Conservation (phyloP, 2,113 vertebrate genomes). For the Calyptomena viridis region DNA sequence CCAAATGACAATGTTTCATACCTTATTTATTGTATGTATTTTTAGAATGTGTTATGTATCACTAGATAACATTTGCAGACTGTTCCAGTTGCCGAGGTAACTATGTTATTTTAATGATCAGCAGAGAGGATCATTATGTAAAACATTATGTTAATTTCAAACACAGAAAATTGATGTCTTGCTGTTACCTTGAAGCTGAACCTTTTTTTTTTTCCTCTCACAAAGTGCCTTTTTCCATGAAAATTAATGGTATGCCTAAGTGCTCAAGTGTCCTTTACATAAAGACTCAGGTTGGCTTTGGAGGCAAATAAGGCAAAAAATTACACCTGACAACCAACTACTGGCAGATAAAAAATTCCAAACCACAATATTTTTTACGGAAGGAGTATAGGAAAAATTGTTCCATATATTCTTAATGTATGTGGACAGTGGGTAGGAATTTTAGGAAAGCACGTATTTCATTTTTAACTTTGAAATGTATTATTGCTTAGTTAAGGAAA, state of each 20-base stretch:
- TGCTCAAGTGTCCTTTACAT: not conserved
- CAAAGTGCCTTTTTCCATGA: not conserved
- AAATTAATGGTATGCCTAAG: not conserved
- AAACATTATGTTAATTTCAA: conserved; percentile 62
- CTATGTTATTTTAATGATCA: conserved; percentile 65
- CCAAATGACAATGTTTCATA: conserved; percentile 5
- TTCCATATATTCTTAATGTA: not conserved
- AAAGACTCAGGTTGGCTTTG: not conserved
- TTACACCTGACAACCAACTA: not conserved
- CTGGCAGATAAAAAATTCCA: not conserved
- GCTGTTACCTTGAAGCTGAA: conserved; percentile 47
- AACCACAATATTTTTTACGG: not conserved
- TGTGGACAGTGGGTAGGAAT: not conserved
- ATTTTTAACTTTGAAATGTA: not conserved
- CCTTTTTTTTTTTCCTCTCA: not conserved
- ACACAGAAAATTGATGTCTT: conserved; percentile 51
- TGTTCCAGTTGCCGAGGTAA: conserved; percentile 68
- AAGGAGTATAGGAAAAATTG: not conserved
- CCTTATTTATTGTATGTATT: conserved; percentile 44
- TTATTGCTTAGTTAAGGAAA: not conserved
- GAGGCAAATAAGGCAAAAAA: not conserved
- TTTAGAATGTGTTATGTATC: conserved; percentile 56
- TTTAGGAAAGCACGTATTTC: not conserved
- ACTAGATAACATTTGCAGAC: conserved; percentile 42
- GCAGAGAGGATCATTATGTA: conserved; percentile 45